Base-by-base conservation (phyloP, 1,140 invertebrate genomes). In the Drosophila sulfurigaster region DNA sequence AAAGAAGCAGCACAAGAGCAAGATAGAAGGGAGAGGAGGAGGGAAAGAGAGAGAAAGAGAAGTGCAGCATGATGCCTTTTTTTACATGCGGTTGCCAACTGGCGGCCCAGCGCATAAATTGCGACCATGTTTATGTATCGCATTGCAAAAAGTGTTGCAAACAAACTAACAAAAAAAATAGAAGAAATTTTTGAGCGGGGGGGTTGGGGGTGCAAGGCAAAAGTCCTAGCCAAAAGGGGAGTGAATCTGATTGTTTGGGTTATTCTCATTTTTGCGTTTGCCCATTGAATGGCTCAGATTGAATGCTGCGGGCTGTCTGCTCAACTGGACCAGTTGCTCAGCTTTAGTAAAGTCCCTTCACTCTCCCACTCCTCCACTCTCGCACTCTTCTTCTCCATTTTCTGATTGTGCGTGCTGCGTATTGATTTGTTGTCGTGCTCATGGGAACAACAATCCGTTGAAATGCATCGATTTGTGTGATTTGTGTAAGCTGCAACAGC, bases 31-130 rank as follows among this genome's bases (percentile, higher is more conserved):
- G 6, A 35, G 6, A 41, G 11, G 15, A 28, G n/a, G 13, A 49
- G 32, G n/a, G 11, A 20, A 32, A 25, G 32, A 11, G n/a, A 13
- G 30, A 25, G 54, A 25, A 25, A 25, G 20, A 25, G 20, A 25
- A 25, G 3, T 25, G 20, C 20, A 25, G 20, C 20, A 25, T 25
- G 20, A 25, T 25, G 4, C 20, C 20, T 25, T 25, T 25, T 20
- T 3, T 20, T 20, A 4, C 13, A 62, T 82, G 81, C 58, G 77
- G 81, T 85, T 80, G 78, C 56, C 77, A 83, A 77, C 81, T 74
- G 64, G 32, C 51, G 81, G 73, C 60, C 60, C 43, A 73, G 43
- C 74, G 74, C 82, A 86, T 85, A 85, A 85, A 85, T 85, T 81
- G 82, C 75, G 78, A 62, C 72, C 62, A 75, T 73, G 73, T 70